Evolutionary conservation across 1,140 invertebrate genomes (phyloP).

Genomic region (Myzus persicae): DNA sequence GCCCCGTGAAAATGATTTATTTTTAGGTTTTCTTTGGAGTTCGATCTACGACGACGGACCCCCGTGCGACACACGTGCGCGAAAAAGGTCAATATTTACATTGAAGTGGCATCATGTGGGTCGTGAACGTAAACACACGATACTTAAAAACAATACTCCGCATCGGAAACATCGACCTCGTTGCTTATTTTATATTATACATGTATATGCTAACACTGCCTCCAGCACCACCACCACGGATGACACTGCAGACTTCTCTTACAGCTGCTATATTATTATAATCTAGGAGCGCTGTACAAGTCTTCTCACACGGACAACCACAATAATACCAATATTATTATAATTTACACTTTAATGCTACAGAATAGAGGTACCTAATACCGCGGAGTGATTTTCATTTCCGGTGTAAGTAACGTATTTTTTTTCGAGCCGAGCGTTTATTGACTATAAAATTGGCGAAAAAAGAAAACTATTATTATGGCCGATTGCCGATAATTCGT

Average conservation of each 20-base stretch:
- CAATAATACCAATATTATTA: not conserved
- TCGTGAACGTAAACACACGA: conserved; percentile 29
- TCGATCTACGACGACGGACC: not conserved
- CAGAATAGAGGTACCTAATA: not conserved
- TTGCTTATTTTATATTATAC: conserved; percentile 33
- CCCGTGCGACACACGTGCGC: conserved; percentile 23
- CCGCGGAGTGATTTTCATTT: not conserved
- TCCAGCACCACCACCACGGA: not conserved
- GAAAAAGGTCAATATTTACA: conserved; percentile 57
- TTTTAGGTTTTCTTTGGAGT: not conserved
- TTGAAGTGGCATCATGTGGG: conserved; percentile 26
- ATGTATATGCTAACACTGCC: not conserved
- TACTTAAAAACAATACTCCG: conserved; percentile 8
- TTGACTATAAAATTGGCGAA: not conserved
- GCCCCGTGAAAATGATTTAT: not conserved
- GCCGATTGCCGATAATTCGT: not conserved
- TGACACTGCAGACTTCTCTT: not conserved
- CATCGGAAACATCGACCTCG: conserved; percentile 23
- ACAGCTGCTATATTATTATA: not conserved
- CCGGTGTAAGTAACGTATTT: not conserved
- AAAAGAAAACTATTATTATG: not conserved
- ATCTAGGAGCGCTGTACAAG: not conserved
- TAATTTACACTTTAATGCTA: not conserved
- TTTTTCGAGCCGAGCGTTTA: not conserved
- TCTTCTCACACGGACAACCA: not conserved